Percentiles rank a stretch among this genome's conserved stretches.
Conservation (phyloP, 2,113 vertebrate genomes). For the Monarcha castaneiventris region DNA sequence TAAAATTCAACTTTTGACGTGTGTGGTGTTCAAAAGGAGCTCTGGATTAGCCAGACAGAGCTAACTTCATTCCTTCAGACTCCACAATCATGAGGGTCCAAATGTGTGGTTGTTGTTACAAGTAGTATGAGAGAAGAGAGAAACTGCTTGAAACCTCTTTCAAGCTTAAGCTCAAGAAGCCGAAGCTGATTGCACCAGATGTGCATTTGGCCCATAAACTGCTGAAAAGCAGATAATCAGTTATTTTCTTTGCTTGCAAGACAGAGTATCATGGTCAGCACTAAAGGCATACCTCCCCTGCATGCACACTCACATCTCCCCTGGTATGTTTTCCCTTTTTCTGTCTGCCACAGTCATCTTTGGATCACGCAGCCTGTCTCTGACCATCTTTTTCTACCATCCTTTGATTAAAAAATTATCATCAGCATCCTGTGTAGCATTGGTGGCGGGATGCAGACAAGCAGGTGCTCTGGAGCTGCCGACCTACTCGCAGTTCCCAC, state of each 20-base stretch:
- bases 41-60: not conserved
- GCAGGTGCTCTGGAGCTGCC: not conserved
- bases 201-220: not conserved
- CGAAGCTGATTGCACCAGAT: not conserved
- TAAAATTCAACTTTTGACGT: not conserved
- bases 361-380: not conserved
- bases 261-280: not conserved
- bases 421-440: not conserved
- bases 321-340: not conserved
- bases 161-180: not conserved
- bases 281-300: not conserved
- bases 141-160: not conserved
- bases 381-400: not conserved
- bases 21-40: not conserved
- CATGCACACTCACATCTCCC: accelerated
- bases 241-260: not conserved
- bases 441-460: not conserved
- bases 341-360: not conserved
- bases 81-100: not conserved
- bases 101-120: not conserved
- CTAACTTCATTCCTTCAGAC: not conserved
- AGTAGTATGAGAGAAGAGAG: not conserved
- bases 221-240: not conserved
- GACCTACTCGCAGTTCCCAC: accelerated
- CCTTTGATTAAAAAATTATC: not conserved